A percentile compares a stretch with the other conserved stretches of the same genome.
Conservation (phyloP, 2,888 invertebrate species). For the Agapostemon virescens region DNA sequence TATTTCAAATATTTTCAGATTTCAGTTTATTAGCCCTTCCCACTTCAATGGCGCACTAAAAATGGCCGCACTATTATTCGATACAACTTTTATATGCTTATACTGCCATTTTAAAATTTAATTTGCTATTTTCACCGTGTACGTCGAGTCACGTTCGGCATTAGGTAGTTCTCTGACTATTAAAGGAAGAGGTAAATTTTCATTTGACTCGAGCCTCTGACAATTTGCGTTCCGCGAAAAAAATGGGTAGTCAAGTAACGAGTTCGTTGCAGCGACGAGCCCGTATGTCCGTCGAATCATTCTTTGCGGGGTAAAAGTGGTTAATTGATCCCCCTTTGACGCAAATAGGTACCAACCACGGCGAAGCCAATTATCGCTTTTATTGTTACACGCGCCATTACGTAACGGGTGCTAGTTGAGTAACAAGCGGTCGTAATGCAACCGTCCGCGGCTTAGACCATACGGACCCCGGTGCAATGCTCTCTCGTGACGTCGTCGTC, state of each 20-base stretch:
- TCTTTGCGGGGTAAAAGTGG: slow-evolving; percentile 16
- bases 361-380: slow-evolving; percentile 40
- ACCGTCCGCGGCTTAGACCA: slow-evolving; percentile 6
- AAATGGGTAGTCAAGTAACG: neutral
- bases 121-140: no score
- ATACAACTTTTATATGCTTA: no score
- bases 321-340: slow-evolving; percentile 31
- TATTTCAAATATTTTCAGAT: no score
- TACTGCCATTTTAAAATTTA: no score
- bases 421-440: slow-evolving; percentile 13
- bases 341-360: slow-evolving; percentile 4
- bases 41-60: no score
- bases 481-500: slow-evolving; percentile 10
- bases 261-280: neutral
- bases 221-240: neutral
- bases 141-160: neutral
- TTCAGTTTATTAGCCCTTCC: no score
- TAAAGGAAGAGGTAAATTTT: neutral
- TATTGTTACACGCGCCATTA: slow-evolving; percentile 32
- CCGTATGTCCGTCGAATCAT: slow-evolving; percentile 1
- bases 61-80: no score
- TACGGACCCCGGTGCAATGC: slow-evolving; percentile 36
- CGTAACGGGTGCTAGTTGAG: slow-evolving; percentile 17
- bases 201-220: neutral
- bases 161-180: neutral